Evolutionary conservation across 1,140 invertebrate species (phyloP).

Genomic region (Penaeus chinensis): DNA sequence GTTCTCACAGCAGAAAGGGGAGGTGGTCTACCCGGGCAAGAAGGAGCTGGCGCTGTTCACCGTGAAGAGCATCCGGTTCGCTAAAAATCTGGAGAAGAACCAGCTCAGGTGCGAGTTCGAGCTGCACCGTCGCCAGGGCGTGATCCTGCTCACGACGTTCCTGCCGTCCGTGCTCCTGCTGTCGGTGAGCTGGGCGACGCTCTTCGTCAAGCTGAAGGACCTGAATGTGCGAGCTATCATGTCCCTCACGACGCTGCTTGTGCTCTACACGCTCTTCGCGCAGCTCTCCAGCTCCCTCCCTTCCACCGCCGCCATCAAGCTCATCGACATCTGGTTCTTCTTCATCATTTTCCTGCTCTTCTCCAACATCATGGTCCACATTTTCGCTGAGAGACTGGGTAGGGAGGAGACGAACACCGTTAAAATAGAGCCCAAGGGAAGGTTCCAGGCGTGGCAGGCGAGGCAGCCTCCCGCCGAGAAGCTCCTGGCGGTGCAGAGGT

Average conservation of each 20-base stretch:
- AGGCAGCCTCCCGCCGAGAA: too few species aligned
- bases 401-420: neutral
- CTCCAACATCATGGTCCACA: constrained; percentile 46
- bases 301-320: constrained; percentile 41
- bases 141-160: constrained; percentile 30
- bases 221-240: constrained; percentile 37
- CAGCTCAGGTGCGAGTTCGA: constrained; percentile 26
- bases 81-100: neutral
- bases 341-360: constrained; percentile 47
- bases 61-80: neutral
- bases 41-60: constrained; percentile 31
- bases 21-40: constrained; percentile 12
- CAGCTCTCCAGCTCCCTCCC: constrained; percentile 36
- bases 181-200: constrained; percentile 36
- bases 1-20: neutral
- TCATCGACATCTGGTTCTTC: constrained; percentile 10
- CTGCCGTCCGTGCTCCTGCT: constrained; percentile 25
- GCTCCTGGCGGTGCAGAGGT: too few species aligned
- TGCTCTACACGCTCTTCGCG: constrained; percentile 50
- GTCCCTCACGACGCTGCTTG: constrained; percentile 46
- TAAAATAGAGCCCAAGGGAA: neutral
- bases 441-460: neutral
- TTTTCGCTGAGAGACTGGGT: constrained; percentile 6
- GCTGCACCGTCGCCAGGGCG: constrained; percentile 25
- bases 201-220: constrained; percentile 29